Evolutionary conservation across 2,888 invertebrate genomes (phyloP), one percentile per base, ranked within the genome.

Genomic region (Drosophila borealis): DNA sequence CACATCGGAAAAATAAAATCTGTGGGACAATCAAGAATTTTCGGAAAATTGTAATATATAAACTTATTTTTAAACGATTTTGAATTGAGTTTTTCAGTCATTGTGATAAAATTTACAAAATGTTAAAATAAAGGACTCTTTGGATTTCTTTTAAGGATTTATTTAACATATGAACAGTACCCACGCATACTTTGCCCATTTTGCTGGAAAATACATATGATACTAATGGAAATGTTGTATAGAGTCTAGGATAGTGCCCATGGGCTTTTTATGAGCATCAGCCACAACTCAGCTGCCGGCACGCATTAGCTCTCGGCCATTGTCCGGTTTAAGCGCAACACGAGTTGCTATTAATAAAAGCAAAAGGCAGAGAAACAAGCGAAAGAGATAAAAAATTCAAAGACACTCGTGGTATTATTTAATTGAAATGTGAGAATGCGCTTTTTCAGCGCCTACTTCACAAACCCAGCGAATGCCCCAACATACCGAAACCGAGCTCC

Each of bases 381-480:
- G 49, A 69, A 69, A 49, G 49, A 79, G 67, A 65, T 74, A 70
- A 49, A 80, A 78, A 67, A 62, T 66, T 60, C 63, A 76, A 76
- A 73, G 66, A 48, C 68, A 57, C 67, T 79, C 61, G 51, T 79
- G 78, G 71, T 74, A 69, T 81, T 81, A 78, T 86, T 81, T 80
- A 80, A 83, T 80, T 81, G 81, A 85, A 86, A 86, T 86, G 77
- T 81, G 86, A 80, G 86, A 85, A 86, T 85, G 85, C 82, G 84
- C 85, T 86, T 85, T 85, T 86, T 50, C 70, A 80, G 74, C 61
- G 54, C 44, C 81, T 60, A 69, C 75, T 75, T 81, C 62, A 66
- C 53, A 59, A 45, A 19, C 45, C 39, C 37, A 59, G 45, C 44
- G 56, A 51, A 71, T 57, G 51, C 34, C 34, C 11, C 49, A 34